Evolutionary conservation across 2,113 vertebrate genomes (phyloP).

Genomic region (Grammomys dolichurus): DNA sequence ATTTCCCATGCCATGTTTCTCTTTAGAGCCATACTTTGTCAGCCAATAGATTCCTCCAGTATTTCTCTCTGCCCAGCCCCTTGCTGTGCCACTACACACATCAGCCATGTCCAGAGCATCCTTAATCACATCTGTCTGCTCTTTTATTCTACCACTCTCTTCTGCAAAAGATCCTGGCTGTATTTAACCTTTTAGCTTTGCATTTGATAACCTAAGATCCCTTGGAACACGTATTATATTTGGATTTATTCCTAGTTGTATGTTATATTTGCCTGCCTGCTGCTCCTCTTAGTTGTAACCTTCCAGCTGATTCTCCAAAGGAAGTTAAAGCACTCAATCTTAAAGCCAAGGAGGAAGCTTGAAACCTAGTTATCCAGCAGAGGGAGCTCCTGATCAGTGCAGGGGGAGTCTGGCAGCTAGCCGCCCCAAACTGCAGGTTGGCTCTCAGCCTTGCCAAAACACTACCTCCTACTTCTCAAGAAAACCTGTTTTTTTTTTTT

Average conservation of each 20-base stretch:
- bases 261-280: background rate
- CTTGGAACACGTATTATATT: background rate
- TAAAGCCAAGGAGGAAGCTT: background rate
- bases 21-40: background rate
- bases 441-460: background rate
- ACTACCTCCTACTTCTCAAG: background rate
- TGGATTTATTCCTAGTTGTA: background rate
- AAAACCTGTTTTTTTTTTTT: background rate
- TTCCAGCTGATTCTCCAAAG: background rate
- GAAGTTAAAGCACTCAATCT: background rate
- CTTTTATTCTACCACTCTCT: background rate
- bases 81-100: background rate
- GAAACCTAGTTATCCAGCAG: slow-evolving; percentile 43
- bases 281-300: background rate
- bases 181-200: slow-evolving; percentile 8
- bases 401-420: background rate
- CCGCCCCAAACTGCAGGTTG: background rate
- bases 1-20: background rate
- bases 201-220: background rate
- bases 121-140: background rate
- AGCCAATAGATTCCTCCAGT: background rate
- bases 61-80: background rate
- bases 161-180: background rate
- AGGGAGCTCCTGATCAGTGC: slow-evolving; percentile 2
- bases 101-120: background rate